phyloP scores from a whole-genome alignment of 92 coral and sea anemone species.

The Umimayanthus chanpuru region DNA sequence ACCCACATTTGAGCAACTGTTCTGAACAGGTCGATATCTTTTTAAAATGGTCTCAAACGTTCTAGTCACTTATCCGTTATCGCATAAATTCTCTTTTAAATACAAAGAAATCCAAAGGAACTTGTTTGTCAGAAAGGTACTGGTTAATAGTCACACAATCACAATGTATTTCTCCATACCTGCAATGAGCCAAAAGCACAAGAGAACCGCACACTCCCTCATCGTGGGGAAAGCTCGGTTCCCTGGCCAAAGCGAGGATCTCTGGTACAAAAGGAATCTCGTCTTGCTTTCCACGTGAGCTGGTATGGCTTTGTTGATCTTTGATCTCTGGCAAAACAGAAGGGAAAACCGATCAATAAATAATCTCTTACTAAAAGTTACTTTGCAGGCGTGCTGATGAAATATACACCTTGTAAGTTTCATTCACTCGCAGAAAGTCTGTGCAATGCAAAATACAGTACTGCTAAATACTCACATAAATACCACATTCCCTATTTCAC shows the following conservation, averaged over 20 bases:
- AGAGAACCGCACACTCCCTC: constrained; percentile 22
- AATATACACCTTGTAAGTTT: background rate
- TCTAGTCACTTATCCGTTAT: background rate
- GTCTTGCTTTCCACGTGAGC: constrained; percentile 15
- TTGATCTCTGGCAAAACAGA: constrained; percentile 18
- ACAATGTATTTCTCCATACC: background rate
- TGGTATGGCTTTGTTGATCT: constrained; percentile 3
- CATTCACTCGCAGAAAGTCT: background rate
- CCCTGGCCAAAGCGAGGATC: background rate
- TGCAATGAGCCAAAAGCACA: constrained; percentile 30
- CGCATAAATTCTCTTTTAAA: background rate
- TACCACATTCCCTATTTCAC: too few species aligned
- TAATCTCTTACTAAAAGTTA: background rate
- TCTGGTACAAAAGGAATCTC: constrained; percentile 23
- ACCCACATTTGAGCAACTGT: too few species aligned
- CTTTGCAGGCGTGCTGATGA: background rate
- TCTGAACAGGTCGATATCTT: too few species aligned
- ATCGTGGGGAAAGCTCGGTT: constrained; percentile 14
- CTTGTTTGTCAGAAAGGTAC: too few species aligned
- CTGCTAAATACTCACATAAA: background rate
- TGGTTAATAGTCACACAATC: too few species aligned
- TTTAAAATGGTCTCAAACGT: background rate
- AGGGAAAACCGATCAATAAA: background rate
- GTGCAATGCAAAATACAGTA: background rate
- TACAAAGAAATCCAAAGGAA: too few species aligned